Conservation (phyloP, 2,797 vertebrate genomes). For the Poecile montanus region DNA sequence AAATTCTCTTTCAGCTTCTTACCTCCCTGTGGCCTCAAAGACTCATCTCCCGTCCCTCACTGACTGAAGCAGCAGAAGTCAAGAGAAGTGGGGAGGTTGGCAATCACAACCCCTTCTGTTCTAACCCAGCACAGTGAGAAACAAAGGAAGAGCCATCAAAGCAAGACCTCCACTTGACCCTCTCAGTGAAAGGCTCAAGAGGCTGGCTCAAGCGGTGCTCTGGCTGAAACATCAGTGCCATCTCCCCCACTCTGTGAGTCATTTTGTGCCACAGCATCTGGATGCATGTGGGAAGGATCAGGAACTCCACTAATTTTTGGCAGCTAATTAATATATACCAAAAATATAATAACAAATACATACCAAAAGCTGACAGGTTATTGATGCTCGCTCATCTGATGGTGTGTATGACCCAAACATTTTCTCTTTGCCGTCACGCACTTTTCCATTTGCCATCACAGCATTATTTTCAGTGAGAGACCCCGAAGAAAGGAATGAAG, state of each 20-base stretch:
- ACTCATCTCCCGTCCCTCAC: neutral
- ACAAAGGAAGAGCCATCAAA: neutral
- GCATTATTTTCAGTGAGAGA: neutral
- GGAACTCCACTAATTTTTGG: neutral
- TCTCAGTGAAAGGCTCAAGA: neutral
- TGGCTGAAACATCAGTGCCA: neutral
- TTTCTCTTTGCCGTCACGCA: neutral
- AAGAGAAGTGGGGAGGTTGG: neutral
- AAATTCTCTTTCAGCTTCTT: neutral
- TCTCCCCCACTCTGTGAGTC: neutral
- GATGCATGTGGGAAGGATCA: neutral
- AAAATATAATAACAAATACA: neutral
- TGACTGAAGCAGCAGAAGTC: neutral
- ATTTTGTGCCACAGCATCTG: neutral
- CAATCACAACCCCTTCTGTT: neutral
- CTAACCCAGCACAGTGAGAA: neutral
- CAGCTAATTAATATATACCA: neutral
- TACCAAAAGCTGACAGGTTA: neutral
- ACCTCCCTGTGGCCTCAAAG: neutral
- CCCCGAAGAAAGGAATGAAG: neutral
- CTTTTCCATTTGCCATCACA: neutral
- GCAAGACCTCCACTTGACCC: neutral
- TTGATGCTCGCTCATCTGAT: accelerated
- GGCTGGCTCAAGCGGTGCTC: neutral
- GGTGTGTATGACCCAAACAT: neutral